A percentile compares a stretch with the other conserved stretches of the same genome.
These are phyloP conservation scores for Quadroppia sp. DNA, from an alignment of 2,888 invertebrate genomes.

Conservation along the genomic window DNA sequence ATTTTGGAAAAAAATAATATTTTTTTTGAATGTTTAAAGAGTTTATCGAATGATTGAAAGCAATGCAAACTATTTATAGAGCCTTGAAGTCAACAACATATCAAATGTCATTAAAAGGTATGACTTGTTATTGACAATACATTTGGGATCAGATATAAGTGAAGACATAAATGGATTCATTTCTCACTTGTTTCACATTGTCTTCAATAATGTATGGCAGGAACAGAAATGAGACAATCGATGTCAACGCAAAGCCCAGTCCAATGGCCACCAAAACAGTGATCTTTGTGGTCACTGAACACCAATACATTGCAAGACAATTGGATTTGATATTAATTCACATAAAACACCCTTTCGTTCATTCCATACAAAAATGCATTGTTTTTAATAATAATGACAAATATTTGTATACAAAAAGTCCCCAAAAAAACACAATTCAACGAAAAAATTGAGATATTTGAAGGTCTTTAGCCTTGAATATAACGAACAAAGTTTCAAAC, in stretches of 20 bases:
- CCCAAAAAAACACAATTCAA: neutral
- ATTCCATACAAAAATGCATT: too few species aligned
- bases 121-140: too few species aligned
- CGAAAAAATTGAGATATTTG: neutral
- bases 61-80: too few species aligned
- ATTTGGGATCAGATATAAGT: too few species aligned
- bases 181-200: constrained; percentile 21
- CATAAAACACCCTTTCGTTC: too few species aligned
- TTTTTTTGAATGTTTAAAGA: too few species aligned
- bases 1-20: too few species aligned
- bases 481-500: neutral
- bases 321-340: too few species aligned
- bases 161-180: too few species aligned
- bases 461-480: constrained; percentile 32
- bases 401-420: neutral
- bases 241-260: constrained; percentile 23
- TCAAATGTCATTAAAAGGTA: too few species aligned
- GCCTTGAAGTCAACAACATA: too few species aligned
- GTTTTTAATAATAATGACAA: neutral
- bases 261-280: constrained; percentile 32
- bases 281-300: constrained; percentile 41
- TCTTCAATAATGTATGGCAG: constrained; percentile 39
- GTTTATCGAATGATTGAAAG: too few species aligned
- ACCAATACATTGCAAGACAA: constrained; percentile 22
- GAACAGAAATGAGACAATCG: constrained; percentile 36